These are phyloP conservation scores for Meloidogyne floridensis DNA, from an alignment of 1,140 invertebrate genomes.

Conservation along the genomic window DNA sequence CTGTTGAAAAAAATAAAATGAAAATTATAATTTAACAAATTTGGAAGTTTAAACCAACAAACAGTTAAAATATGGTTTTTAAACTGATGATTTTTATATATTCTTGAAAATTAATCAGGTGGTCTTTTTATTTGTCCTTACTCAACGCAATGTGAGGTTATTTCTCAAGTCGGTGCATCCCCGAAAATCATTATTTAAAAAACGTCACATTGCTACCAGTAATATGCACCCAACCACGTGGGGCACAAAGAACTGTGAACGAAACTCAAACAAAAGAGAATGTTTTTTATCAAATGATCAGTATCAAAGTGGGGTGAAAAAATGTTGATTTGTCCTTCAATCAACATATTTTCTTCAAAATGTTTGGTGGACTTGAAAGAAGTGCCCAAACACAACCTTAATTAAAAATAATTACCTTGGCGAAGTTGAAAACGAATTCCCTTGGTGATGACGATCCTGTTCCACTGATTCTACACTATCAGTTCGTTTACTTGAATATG, in stretches of 20 bases:
- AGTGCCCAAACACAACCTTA: neutral
- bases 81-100: too few species aligned
- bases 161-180: slow-evolving; percentile 4
- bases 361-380: neutral
- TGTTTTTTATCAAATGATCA: too few species aligned
- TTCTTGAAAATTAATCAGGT: too few species aligned
- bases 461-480: slow-evolving; percentile 27
- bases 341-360: neutral
- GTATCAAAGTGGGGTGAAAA: too few species aligned
- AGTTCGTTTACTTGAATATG: slow-evolving; percentile 31
- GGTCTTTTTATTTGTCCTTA: too few species aligned
- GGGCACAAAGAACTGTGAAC: neutral
- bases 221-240: neutral
- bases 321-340: slow-evolving; percentile 3
- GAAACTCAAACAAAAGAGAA: too few species aligned
- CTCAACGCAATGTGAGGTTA: too few species aligned
- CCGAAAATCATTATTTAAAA: neutral
- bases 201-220: neutral
- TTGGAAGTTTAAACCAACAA: too few species aligned
- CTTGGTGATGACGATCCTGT: slow-evolving; percentile 5
- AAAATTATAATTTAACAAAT: too few species aligned
- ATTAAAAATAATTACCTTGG: neutral
- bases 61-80: too few species aligned
- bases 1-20: neutral
- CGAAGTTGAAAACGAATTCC: neutral